Percentiles rank a stretch among this genome's conserved stretches.
These are phyloP conservation scores for Neosilurus hyrtlii DNA, from an alignment of 2,797 vertebrate species.

Conservation along the genomic window DNA sequence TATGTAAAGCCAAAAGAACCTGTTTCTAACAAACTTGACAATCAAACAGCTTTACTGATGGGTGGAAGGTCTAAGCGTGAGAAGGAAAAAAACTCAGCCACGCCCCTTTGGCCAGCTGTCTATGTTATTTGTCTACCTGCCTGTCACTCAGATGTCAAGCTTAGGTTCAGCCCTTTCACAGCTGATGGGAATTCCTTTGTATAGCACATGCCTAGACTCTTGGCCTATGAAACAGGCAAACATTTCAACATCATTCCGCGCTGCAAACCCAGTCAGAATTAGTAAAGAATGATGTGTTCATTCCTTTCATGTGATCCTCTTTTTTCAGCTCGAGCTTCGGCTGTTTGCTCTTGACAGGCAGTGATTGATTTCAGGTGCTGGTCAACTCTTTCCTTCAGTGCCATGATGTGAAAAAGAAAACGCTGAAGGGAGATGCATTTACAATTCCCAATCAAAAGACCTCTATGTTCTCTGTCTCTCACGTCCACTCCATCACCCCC, in stretches of 20 bases:
- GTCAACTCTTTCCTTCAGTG: conserved; percentile 21
- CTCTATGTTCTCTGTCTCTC: conserved; percentile 31
- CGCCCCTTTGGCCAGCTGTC: conserved; percentile 33
- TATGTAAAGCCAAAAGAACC: conserved; percentile 23
- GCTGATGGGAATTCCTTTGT: conserved; percentile 35
- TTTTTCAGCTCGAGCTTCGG: conserved; percentile 8
- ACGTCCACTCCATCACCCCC: conserved; percentile 14
- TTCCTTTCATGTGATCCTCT: conserved; percentile 27
- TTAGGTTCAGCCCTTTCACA: not conserved
- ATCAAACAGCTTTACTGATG: conserved; percentile 18
- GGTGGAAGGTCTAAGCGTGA: not conserved
- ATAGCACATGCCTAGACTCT: not conserved
- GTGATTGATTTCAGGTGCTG: conserved; percentile 44
- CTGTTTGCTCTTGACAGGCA: conserved; percentile 34
- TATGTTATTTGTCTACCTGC: conserved; percentile 35
- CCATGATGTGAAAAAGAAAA: conserved; percentile 34
- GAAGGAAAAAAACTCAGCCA: conserved; percentile 10
- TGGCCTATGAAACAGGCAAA: conserved; percentile 41
- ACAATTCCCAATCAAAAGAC: conserved; percentile 50
- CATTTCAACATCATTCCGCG: conserved; percentile 28
- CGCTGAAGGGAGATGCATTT: conserved; percentile 37
- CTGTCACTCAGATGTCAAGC: conserved; percentile 43
- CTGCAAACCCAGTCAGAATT: conserved; percentile 12
- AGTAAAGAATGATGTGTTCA: conserved; percentile 19
- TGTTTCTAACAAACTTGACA: conserved; percentile 20